phyloP scores from a whole-genome alignment of 2,888 invertebrate species.

The Hydroisotoma schaefferi region DNA sequence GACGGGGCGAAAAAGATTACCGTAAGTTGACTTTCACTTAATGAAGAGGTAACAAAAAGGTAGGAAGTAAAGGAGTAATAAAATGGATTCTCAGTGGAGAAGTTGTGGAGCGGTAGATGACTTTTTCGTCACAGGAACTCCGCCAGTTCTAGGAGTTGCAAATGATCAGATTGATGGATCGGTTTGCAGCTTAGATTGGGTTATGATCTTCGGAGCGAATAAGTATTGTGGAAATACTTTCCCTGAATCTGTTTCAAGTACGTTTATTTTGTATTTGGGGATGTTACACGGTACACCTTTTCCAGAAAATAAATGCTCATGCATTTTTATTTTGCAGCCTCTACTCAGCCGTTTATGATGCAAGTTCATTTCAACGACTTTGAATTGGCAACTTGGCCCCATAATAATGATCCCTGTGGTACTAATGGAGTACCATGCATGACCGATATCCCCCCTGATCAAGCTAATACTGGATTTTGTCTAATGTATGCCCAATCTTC shows the following conservation, averaged over 20 bases:
- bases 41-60: background rate
- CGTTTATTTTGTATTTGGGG: slow-evolving; percentile 3
- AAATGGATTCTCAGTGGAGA: slow-evolving; percentile 29
- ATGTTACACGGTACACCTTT: no score
- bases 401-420: slow-evolving; percentile 10
- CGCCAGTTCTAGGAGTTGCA: no score
- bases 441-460: slow-evolving; percentile 16
- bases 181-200: slow-evolving; percentile 13
- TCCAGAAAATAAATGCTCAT: no score
- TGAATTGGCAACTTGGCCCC: slow-evolving; percentile 21
- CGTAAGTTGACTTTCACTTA: slow-evolving; percentile 20
- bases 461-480: slow-evolving; percentile 38
- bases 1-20: slow-evolving; percentile 41
- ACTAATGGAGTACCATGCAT: slow-evolving; percentile 8
- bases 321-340: slow-evolving; percentile 20
- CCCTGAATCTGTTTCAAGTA: slow-evolving; percentile 29
- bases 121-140: slow-evolving; percentile 16
- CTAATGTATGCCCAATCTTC: slow-evolving; percentile 36
- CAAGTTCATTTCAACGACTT: slow-evolving; percentile 40
- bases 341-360: slow-evolving; percentile 39
- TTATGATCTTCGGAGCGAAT: slow-evolving; percentile 38
- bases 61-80: no score
- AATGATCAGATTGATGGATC: slow-evolving; percentile 7
- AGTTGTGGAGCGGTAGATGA: slow-evolving; percentile 18
- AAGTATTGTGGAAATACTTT: slow-evolving; percentile 43